Conservation (phyloP, 1,140 invertebrate species). For the Ectropis grisescens region DNA sequence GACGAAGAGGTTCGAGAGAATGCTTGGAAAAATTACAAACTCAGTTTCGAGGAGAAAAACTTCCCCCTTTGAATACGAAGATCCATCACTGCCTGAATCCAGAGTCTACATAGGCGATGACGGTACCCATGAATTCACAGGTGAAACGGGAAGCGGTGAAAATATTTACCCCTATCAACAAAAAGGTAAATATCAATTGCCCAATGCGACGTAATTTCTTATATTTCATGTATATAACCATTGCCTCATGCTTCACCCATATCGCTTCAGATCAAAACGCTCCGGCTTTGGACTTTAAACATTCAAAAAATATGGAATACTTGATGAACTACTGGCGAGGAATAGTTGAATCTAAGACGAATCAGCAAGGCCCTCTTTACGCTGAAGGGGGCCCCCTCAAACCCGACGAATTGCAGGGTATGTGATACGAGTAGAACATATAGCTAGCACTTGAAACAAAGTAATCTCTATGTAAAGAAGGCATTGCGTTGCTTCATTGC, state of each 20-base stretch:
- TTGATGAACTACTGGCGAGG: conserved; percentile 51
- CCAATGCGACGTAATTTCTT: no score
- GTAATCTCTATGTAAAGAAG: conserved; percentile 21
- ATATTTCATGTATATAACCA: no score
- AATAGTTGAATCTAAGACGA: conserved; percentile 38
- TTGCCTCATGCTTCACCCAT: no score
- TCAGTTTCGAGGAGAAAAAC: conserved; percentile 55
- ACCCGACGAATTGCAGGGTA: conserved; percentile 46
- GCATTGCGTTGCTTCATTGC: conserved; percentile 35
- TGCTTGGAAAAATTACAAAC: conserved; percentile 53
- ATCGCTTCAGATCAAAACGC: no score
- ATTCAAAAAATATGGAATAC: conserved; percentile 53
- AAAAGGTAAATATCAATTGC: conserved; percentile 40
- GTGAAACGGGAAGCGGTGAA: conserved; percentile 53
- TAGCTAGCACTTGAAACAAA: no score
- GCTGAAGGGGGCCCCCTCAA: conserved; percentile 54
- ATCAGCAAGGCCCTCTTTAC: conserved; percentile 40
- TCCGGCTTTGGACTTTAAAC: conserved; percentile 17
- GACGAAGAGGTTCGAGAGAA: conserved; percentile 55
- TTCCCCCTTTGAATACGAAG: conserved; percentile 60
- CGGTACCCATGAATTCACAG: conserved; percentile 47
- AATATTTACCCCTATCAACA: conserved; percentile 34
- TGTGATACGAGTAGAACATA: no score
- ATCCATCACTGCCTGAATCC: conserved; percentile 67
- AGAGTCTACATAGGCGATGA: conserved; percentile 69